These are phyloP conservation scores for Rhinogobius similis DNA, from an alignment of 2,113 vertebrate species.

Conservation along the genomic window DNA sequence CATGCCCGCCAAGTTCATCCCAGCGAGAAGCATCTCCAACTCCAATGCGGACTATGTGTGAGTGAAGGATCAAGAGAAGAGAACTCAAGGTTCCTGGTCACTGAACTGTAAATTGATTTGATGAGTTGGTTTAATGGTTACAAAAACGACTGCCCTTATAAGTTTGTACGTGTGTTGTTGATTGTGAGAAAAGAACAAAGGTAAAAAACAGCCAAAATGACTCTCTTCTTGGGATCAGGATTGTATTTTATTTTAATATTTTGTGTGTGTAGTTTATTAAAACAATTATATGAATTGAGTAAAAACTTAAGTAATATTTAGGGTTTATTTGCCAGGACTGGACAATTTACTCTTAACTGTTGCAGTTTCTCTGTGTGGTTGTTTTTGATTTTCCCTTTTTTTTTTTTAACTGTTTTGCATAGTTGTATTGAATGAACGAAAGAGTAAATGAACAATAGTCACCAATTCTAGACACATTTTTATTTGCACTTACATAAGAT, in stretches of 20 bases:
- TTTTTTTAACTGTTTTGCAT: no score
- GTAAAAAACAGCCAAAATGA: background rate
- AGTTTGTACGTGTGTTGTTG: background rate
- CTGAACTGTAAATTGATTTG: background rate
- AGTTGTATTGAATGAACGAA: background rate
- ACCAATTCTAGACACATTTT: background rate
- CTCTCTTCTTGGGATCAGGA: background rate
- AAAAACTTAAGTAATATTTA: no score
- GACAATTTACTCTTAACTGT: background rate
- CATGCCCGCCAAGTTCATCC: conserved; percentile 63
- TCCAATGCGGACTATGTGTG: conserved; percentile 72
- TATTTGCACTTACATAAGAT: background rate
- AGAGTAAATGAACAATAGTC: background rate
- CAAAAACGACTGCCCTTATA: background rate
- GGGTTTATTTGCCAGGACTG: no score
- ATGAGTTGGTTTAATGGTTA: background rate
- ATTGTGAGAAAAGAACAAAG: background rate
- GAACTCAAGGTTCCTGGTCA: no score
- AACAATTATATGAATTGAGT: background rate
- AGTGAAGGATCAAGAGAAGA: conserved; percentile 22
- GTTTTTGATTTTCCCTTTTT: background rate
- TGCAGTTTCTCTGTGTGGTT: background rate
- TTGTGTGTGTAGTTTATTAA: background rate
- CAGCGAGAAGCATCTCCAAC: conserved; percentile 43
- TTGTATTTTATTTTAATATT: background rate